phyloP scores from a whole-genome alignment of 2,888 invertebrate species.

The Chrysina gloriosa region DNA sequence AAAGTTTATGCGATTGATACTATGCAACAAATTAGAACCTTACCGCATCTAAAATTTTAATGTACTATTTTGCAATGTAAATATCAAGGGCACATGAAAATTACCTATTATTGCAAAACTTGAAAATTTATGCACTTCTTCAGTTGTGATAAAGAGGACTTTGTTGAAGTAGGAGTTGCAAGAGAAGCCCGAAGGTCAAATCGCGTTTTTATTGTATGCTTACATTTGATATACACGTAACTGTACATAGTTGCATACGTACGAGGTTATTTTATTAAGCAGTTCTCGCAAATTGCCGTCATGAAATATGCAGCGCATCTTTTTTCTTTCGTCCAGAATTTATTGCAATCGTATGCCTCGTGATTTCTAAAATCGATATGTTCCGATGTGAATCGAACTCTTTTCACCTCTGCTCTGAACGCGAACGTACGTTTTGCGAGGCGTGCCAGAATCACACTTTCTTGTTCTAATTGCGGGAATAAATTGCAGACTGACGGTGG shows the following conservation, averaged over 20 bases:
- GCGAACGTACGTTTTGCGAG: neutral
- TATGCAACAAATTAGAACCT: too few relatives aligned
- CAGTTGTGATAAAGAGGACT: neutral
- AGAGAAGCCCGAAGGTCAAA: neutral
- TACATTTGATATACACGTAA: slow-evolving; percentile 6
- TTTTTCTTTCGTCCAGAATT: neutral
- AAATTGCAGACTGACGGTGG: neutral
- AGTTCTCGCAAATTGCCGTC: slow-evolving; percentile 2
- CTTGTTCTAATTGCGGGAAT: neutral
- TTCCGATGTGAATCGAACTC: neutral
- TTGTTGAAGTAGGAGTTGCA: neutral
- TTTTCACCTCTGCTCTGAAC: neutral
- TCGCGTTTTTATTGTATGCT: neutral
- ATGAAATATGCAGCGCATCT: slow-evolving; percentile 23
- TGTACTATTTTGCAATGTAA: too few relatives aligned
- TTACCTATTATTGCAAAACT: too few relatives aligned
- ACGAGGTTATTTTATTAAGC: slow-evolving; percentile 13
- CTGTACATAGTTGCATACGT: slow-evolving; percentile 9
- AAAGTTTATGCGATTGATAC: too few relatives aligned
- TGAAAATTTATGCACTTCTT: neutral
- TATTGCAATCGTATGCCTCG: slow-evolving; percentile 4
- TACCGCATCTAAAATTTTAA: too few relatives aligned
- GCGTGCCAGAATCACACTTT: neutral
- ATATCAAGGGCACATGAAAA: too few relatives aligned
- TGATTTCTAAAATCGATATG: neutral